Conservation (phyloP, 2,888 invertebrate genomes). For the Synergus umbraculus region DNA sequence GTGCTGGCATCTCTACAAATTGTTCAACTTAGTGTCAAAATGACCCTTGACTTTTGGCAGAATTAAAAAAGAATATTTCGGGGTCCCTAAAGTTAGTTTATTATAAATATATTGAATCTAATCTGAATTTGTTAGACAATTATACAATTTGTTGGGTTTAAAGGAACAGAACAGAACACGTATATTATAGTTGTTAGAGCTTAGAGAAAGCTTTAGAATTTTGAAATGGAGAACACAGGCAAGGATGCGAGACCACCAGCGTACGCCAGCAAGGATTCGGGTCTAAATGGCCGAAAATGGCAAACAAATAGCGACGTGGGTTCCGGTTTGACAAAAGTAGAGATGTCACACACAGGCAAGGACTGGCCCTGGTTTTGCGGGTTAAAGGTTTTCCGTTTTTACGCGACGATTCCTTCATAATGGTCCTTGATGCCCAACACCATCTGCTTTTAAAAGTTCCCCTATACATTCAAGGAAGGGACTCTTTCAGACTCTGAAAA, state of each 20-base stretch:
- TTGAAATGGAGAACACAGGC: constrained; percentile 47
- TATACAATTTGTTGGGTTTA: neutral
- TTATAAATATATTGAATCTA: no score
- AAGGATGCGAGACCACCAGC: constrained; percentile 54
- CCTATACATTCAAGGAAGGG: neutral
- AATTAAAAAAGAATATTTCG: no score
- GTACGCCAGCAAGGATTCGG: constrained; percentile 59
- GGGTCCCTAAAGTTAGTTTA: no score
- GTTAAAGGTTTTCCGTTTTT: constrained; percentile 50
- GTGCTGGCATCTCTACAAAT: no score
- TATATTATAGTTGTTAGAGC: neutral
- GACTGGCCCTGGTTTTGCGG: constrained; percentile 50
- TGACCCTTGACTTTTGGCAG: no score
- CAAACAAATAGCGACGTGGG: constrained; percentile 67
- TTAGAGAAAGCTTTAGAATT: constrained; percentile 42
- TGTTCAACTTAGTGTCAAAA: no score
- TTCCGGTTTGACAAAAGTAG: constrained; percentile 62
- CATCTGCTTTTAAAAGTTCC: constrained; percentile 26
- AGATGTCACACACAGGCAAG: constrained; percentile 62
- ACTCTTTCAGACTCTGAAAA: constrained; percentile 16
- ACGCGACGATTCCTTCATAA: constrained; percentile 50
- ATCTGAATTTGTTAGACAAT: no score
- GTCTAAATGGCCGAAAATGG: constrained; percentile 68
- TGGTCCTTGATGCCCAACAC: constrained; percentile 41
- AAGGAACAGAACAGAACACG: constrained; percentile 3